These are phyloP conservation scores for Aphidius colemani DNA, from an alignment of 2,888 invertebrate species.

Conservation along the genomic window DNA sequence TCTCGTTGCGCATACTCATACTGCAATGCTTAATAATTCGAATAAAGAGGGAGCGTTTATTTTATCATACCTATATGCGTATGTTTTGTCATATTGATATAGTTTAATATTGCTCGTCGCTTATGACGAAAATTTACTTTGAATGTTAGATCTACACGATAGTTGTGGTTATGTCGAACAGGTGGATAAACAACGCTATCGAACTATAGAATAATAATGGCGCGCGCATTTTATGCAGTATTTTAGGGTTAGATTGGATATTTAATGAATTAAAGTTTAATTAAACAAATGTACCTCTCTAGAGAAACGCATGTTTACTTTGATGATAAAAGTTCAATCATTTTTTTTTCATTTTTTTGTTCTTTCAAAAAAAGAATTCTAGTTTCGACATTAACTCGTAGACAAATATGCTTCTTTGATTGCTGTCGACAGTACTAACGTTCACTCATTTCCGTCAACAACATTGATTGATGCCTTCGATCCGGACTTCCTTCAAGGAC, in stretches of 20 bases:
- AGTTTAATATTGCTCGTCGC: slow-evolving; percentile 10
- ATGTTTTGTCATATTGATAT: background rate
- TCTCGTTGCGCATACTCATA: slow-evolving; percentile 6
- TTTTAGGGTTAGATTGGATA: background rate
- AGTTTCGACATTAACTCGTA: no score
- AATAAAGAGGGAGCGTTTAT: background rate
- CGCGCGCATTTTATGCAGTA: slow-evolving; percentile 10
- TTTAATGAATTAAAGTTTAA: background rate
- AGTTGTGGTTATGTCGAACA: slow-evolving; percentile 17
- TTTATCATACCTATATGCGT: no score
- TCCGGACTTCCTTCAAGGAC: no score
- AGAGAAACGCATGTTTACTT: no score
- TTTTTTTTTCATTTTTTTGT: no score
- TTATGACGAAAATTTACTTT: slow-evolving; percentile 23
- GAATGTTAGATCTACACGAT: slow-evolving; percentile 5
- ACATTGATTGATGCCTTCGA: no score
- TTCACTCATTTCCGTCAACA: no score
- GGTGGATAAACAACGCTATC: slow-evolving; percentile 15
- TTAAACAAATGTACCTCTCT: background rate
- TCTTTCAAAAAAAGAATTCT: no score
- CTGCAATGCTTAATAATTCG: slow-evolving; percentile 5
- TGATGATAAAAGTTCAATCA: no score
- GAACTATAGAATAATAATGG: slow-evolving; percentile 6
- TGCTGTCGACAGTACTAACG: no score
- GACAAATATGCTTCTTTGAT: no score